Percentiles rank a stretch among this genome's conserved stretches.
Conservation (phyloP, 2,888 invertebrate species). For the Eilema depressum region DNA sequence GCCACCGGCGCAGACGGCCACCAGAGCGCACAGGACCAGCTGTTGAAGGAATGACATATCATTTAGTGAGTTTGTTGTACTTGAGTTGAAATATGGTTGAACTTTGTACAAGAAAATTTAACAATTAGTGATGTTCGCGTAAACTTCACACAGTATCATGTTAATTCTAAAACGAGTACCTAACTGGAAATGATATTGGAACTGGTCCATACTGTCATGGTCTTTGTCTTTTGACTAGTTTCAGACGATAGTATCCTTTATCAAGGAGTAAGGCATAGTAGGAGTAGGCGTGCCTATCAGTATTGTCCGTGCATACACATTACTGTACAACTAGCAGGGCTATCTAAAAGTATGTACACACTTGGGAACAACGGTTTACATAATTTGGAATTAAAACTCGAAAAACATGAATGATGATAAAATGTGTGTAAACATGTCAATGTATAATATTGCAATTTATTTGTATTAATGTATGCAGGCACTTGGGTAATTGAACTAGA, state of each 20-base stretch:
- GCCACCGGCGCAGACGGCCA: constrained; percentile 35
- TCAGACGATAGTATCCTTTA: background rate
- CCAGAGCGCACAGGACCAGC: constrained; percentile 36
- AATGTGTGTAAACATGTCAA: background rate
- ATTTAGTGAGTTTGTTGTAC: background rate
- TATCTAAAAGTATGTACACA: background rate
- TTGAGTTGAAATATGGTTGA: background rate
- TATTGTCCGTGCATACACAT: too few species aligned
- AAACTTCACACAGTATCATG: too few species aligned
- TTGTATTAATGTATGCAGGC: background rate
- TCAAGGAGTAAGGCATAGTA: background rate
- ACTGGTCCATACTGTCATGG: too few species aligned
- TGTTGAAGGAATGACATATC: constrained; percentile 15
- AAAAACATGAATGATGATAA: background rate
- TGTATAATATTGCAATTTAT: background rate
- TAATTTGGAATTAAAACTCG: background rate
- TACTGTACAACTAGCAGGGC: background rate
- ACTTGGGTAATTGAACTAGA: background rate
- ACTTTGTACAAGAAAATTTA: background rate
- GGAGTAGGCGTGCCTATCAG: too few species aligned
- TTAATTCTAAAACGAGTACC: too few species aligned
- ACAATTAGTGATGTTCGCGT: too few species aligned
- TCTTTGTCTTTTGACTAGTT: background rate
- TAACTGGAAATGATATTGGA: too few species aligned
- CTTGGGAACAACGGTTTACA: background rate